phyloP scores from a whole-genome alignment of 2,888 invertebrate genomes.

The Drosophila affinis region DNA sequence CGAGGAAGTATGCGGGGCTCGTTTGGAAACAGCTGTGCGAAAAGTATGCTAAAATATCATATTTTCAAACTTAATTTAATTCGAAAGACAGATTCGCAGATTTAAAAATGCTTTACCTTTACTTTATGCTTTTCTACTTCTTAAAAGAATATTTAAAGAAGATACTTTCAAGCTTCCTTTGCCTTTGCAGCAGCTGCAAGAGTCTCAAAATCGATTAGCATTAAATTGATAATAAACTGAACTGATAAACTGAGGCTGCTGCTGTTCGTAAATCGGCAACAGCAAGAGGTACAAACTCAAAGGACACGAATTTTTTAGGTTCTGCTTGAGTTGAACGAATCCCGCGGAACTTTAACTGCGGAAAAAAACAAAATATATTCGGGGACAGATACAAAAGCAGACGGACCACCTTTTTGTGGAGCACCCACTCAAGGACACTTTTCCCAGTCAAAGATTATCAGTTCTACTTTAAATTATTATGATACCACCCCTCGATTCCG shows the following conservation, averaged over 20 bases:
- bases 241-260: conserved; percentile 10
- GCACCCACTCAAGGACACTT: conserved; percentile 49
- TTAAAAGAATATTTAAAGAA: neutral
- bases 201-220: conserved; percentile 32
- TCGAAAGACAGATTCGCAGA: neutral
- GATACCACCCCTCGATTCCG: conserved; percentile 25
- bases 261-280: conserved; percentile 11
- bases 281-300: neutral
- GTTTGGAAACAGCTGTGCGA: neutral
- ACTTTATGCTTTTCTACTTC: no score
- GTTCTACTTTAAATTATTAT: conserved; percentile 13
- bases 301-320: conserved; percentile 4
- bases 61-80: neutral
- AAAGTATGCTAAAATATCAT: neutral
- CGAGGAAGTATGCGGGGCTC: no score
- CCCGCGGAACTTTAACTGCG: conserved; percentile 15
- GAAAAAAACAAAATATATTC: conserved; percentile 20
- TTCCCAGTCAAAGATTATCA: conserved; percentile 61
- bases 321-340: neutral
- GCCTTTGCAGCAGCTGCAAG: conserved; percentile 23
- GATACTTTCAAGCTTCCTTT: conserved; percentile 1
- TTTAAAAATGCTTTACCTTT: no score
- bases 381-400: neutral
- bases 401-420: conserved; percentile 41
- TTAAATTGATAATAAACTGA: conserved; percentile 42